Conservation (phyloP, 2,113 vertebrate species). For the Pampusana beccarii region DNA sequence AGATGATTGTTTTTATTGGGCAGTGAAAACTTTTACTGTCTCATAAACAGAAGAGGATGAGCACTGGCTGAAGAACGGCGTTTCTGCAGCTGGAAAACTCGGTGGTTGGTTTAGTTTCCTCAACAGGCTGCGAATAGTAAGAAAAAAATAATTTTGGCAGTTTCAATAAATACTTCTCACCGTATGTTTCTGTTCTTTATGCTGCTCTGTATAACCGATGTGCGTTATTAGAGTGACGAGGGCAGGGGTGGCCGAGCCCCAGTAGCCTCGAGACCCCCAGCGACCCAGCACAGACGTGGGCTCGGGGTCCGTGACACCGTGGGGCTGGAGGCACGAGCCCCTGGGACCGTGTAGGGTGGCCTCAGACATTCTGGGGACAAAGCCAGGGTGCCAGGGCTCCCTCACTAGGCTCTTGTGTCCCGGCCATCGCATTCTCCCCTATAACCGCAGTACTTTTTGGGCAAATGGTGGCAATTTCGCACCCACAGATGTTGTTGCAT, state of each 20-base stretch:
- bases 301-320: too few species aligned
- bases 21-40: constrained; percentile 19
- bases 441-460: fast-evolving
- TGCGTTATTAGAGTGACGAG: fast-evolving
- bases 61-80: background rate
- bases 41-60: constrained; percentile 11
- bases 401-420: background rate
- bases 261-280: too few species aligned
- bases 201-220: background rate
- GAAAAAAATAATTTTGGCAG: background rate
- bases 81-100: constrained; percentile 10
- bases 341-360: background rate
- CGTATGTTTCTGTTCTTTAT: background rate
- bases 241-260: background rate
- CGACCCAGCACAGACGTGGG: too few species aligned
- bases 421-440: fast-evolving
- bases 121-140: background rate
- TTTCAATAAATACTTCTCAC: background rate
- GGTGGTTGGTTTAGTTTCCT: background rate
- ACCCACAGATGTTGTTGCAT: background rate
- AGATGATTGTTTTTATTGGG: constrained; percentile 58
- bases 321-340: too few species aligned
- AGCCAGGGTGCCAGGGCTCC: background rate
- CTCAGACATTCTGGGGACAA: background rate
- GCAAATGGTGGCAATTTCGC: background rate